phyloP scores from a whole-genome alignment of 2,797 vertebrate species.

The Eospalax fontanierii region DNA sequence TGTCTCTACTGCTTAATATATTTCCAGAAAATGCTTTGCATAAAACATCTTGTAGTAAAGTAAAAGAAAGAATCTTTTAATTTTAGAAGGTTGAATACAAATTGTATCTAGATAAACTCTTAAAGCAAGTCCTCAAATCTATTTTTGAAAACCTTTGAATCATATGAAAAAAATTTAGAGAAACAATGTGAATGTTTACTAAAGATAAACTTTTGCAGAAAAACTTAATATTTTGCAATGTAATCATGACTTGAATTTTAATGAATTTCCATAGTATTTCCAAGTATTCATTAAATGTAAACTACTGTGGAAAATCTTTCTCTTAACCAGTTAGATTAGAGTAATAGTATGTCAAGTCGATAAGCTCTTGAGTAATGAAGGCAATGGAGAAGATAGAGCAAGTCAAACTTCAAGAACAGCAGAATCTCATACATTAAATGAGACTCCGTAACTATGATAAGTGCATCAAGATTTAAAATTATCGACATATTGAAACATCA shows the following conservation, averaged over 20 bases:
- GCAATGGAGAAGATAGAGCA: slow-evolving; percentile 45
- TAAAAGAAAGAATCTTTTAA: background rate
- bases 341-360: slow-evolving; percentile 74
- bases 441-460: background rate
- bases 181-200: background rate
- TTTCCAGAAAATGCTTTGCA: background rate
- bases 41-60: background rate
- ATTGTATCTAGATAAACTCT: background rate
- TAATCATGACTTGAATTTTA: slow-evolving; percentile 37
- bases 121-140: background rate
- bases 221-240: slow-evolving; percentile 2
- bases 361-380: slow-evolving; percentile 73
- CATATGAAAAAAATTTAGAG: background rate
- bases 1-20: background rate
- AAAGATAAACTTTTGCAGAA: background rate
- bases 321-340: slow-evolving; percentile 66
- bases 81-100: background rate
- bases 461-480: slow-evolving; percentile 41
- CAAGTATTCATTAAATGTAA: slow-evolving; percentile 62
- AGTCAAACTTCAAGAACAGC: slow-evolving; percentile 46
- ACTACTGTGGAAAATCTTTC: slow-evolving; percentile 60
- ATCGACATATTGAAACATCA: background rate
- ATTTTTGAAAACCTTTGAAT: background rate
- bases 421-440: slow-evolving; percentile 51
- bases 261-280: background rate